A percentile compares a stretch with the other conserved stretches of the same genome.
Conservation (phyloP, 1,140 invertebrate genomes). For the Orussus abietinus region DNA sequence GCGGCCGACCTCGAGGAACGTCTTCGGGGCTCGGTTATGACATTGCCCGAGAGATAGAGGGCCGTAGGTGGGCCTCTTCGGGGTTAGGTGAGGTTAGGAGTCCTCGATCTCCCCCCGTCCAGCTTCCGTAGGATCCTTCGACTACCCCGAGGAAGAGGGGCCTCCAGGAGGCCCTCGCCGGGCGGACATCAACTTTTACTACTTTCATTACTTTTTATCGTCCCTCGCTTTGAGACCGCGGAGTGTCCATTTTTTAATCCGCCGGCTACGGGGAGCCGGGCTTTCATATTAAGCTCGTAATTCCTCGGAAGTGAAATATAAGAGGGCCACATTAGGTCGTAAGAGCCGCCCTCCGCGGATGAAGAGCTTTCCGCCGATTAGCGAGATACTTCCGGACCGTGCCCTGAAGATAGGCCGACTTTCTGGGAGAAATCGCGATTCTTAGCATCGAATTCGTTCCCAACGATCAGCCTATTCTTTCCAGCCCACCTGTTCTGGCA, state of each 20-base stretch:
- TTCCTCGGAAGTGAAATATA: slow-evolving; percentile 45
- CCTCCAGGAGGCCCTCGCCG: too few relatives aligned
- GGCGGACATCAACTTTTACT: slow-evolving; percentile 43
- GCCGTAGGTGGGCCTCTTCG: background rate
- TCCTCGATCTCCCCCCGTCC: too few relatives aligned
- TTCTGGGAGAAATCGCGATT: too few relatives aligned
- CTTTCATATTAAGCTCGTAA: slow-evolving; percentile 41
- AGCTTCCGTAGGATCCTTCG: too few relatives aligned
- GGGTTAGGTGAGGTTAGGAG: too few relatives aligned
- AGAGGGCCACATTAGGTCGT: slow-evolving; percentile 33
- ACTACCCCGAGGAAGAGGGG: too few relatives aligned
- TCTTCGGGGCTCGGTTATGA: slow-evolving; percentile 28
- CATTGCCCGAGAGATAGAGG: slow-evolving; percentile 14
- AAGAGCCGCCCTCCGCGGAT: slow-evolving; percentile 27
- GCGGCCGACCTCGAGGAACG: slow-evolving; percentile 14
- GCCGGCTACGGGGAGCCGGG: slow-evolving; percentile 12
- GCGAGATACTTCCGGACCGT: slow-evolving; percentile 13
- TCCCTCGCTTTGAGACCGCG: slow-evolving; percentile 34
- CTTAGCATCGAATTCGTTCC: too few relatives aligned
- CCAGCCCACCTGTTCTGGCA: too few relatives aligned
- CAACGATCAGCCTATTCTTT: too few relatives aligned
- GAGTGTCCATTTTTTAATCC: slow-evolving; percentile 44
- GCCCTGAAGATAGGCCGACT: too few relatives aligned
- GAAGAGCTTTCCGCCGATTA: slow-evolving; percentile 37
- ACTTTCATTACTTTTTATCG: slow-evolving; percentile 49